Evolutionary conservation across 1,140 invertebrate genomes (phyloP), one percentile per base, ranked within the genome.

Genomic region (Drosophila novamexicana): DNA sequence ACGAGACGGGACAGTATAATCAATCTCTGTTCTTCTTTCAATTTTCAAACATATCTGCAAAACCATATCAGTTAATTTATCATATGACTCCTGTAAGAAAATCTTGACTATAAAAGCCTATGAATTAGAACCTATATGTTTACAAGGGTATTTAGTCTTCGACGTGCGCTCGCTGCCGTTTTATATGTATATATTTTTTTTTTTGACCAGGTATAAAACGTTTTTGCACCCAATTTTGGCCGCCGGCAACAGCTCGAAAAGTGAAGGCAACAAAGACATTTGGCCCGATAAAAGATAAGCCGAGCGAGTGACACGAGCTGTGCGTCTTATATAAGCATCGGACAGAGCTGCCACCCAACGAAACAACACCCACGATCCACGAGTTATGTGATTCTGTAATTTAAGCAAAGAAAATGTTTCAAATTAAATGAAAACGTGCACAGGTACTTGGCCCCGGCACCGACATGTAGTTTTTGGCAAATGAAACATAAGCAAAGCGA

Each of bases 351-450:
- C 14, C 32, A 9, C 50, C 34, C 14, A 36, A 36, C 22, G 22
- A 29, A 29, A 29, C 22, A 5, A 7, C 32, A 7, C n/a, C 34
- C 14, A 12, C 9, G 10, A 6, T 9, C 10, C 22, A 49, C 18
- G 4, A 49, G 47, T 18, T 18, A 29, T 49, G 63, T 81, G 77
- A 54, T 58, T 81, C 81, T 79, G 78, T 84, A 89, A 89, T 89
- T 89, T 88, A 18, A 63, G 63, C 75, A 84, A 84, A 81, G 77
- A 89, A 89, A 89, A 89, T 89, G 85, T 85, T 89, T 89, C 57
- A 89, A 89, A 89, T 89, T 89, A 89, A 89, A 89, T 71, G 84
- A 89, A 89, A 89, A 89, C 84, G 89, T 68, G 54, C 52, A 50
- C 74, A 66, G 39, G 39, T 50, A 53, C 37, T 50, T 67, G 52